Evolutionary conservation across 2,797 vertebrate genomes (phyloP), one percentile per base, ranked within the genome.

Genomic region (Acropternis orthonyx): DNA sequence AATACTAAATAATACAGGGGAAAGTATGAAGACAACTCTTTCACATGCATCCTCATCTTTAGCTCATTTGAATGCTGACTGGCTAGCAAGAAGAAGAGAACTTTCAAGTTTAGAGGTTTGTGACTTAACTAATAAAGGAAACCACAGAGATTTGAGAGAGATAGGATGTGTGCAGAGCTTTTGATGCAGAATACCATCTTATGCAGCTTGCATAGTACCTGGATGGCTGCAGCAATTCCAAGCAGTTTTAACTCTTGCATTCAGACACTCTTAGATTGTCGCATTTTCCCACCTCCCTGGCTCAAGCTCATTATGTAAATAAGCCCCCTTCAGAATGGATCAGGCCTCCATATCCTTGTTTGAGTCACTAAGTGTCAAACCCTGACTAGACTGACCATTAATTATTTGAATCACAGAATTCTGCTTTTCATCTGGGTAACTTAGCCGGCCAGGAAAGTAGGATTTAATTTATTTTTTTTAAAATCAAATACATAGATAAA

Each of bases 81-180:
- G 39, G 26, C 67, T 85, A 69, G 63, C 49, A 87, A 76, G 55
- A 76, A 46, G 48, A 86, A 83, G 54, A 93, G 19, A 22, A 61
- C 44, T 91, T 95, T 84, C 46, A 85, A 78, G 51, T 94, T 85
- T 89, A 93, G 75, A 95, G 37, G 19, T 90, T 95, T 96, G 69
- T 87, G 93, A 88, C 75, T 52, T 44, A 94, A 81, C 21, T 88
- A 91, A 85, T 79, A 61, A 65, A 95, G 91, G 54, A 85, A 94
- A 34, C 34, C 41, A 77, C 26, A 39, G 63, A 76, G 32, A 92
- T 80, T 95, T 95, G 51, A 52, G 76, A 76, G 52, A 54, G 87
- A 68, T 36, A n/a, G 41, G 52, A 88, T 49, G 41, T 30, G 10
- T 92, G 30, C 37, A 82, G 54, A 26, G 71, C 12, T 93, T 97